Evolutionary conservation across 2,888 invertebrate species (phyloP).

Genomic region (Ochropleura plecta): DNA sequence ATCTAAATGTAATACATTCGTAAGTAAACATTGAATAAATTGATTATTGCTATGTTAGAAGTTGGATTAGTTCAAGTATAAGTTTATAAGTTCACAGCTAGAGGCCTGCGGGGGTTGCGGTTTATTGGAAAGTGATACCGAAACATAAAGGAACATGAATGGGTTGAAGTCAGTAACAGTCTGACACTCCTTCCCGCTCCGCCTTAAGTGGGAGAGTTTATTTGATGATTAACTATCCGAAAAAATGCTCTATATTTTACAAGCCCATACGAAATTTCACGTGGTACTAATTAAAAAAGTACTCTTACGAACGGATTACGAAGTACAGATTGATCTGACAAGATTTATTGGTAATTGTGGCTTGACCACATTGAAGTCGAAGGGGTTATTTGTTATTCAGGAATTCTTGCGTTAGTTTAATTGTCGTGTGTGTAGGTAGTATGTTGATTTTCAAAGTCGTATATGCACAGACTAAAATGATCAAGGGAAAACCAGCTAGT

Average conservation of each 20-base stretch:
- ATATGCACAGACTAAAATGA: neutral
- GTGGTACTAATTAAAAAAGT: neutral
- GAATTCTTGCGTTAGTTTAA: neutral
- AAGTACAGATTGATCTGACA: neutral
- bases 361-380: neutral
- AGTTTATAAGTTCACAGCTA: too few relatives aligned
- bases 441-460: neutral
- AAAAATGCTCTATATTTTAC: neutral
- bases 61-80: neutral
- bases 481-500: neutral
- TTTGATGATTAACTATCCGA: too few relatives aligned
- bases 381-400: neutral
- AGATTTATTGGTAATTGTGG: neutral
- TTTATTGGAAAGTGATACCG: too few relatives aligned
- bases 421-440: neutral
- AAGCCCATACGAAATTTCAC: neutral
- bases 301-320: neutral
- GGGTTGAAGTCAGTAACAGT: too few relatives aligned
- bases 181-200: too few relatives aligned
- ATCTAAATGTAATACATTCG: neutral
- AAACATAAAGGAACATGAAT: too few relatives aligned
- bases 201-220: too few relatives aligned
- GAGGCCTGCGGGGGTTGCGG: too few relatives aligned
- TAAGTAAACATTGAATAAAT: constrained; percentile 1
- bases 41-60: neutral